A percentile compares a stretch with the other conserved stretches of the same genome.
Conservation (phyloP, 37 sponge, comb jelly and placozoan genomes). For the Agelas oroides region DNA sequence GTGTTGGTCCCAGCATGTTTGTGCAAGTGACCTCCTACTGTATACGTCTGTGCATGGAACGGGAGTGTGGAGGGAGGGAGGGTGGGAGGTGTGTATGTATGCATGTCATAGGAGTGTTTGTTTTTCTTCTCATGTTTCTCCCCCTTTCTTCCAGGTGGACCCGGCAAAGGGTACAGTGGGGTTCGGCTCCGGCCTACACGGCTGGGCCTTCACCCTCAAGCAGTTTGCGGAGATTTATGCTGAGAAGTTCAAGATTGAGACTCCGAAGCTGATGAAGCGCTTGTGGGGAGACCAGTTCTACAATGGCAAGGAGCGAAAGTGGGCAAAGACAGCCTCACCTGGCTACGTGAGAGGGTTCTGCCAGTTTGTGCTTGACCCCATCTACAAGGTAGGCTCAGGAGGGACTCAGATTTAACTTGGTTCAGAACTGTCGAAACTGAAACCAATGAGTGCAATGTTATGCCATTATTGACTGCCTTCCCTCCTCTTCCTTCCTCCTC, state of each 20-base stretch:
- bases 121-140: neutral
- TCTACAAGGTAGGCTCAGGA: slow-evolving; percentile 85
- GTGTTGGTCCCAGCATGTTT: neutral
- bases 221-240: slow-evolving; percentile 99
- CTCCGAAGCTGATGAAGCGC: slow-evolving; percentile 91
- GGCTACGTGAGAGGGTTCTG: slow-evolving; percentile 95
- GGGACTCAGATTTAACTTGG: no score
- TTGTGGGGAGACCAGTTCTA: slow-evolving; percentile 98
- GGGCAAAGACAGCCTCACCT: slow-evolving; percentile 85
- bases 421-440: no score
- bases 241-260: slow-evolving; percentile 97
- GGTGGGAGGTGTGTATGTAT: no score
- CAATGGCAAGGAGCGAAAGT: slow-evolving; percentile 86
- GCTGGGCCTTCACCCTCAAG: slow-evolving; percentile 99
- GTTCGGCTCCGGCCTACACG: slow-evolving; percentile 98
- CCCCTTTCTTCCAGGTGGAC: slow-evolving; percentile 59
- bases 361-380: slow-evolving; percentile 98
- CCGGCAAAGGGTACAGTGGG: slow-evolving; percentile 95
- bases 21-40: slow-evolving; percentile 7
- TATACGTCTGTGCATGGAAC: neutral
- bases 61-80: no score
- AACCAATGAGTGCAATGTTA: neutral
- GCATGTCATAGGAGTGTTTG: no score
- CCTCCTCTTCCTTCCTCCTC: neutral
- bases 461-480: neutral